Conservation (phyloP, 1,140 invertebrate species). For the Homalodisca vitripennis region DNA sequence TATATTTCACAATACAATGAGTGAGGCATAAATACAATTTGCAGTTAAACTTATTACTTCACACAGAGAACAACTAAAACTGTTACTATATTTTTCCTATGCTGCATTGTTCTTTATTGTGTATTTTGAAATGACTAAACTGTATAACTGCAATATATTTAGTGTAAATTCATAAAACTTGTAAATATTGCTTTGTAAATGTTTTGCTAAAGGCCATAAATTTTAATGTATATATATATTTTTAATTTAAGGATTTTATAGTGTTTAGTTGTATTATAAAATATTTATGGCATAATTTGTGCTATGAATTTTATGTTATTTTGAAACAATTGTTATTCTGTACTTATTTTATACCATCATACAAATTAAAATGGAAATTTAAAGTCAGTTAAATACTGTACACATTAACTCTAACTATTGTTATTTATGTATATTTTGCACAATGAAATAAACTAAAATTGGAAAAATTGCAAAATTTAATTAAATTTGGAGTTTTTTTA, state of each 20-base stretch:
- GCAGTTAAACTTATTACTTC: neutral
- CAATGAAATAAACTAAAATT: conserved; percentile 15
- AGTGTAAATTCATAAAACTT: neutral
- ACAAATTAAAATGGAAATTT: neutral
- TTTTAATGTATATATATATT: neutral
- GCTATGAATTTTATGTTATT: neutral
- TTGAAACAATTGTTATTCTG: neutral
- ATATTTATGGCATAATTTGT: neutral
- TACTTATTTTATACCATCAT: conserved; percentile 7
- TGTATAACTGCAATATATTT: neutral
- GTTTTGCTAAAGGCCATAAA: conserved; percentile 1
- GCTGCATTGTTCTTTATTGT: neutral
- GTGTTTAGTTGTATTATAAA: neutral
- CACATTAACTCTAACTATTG: conserved; percentile 7
- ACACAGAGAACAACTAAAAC: neutral
- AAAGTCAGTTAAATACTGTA: neutral
- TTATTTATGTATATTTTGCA: conserved; percentile 18
- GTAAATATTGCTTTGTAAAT: neutral
- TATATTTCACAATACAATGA: too few relatives aligned
- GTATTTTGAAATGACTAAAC: neutral
- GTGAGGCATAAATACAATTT: too few relatives aligned
- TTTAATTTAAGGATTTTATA: too few relatives aligned
- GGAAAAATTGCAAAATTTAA: neutral
- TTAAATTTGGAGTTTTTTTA: neutral
- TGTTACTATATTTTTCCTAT: neutral